Percentiles rank a stretch among this genome's conserved stretches.
These are phyloP conservation scores for Holotrichia oblita DNA, from an alignment of 1,140 invertebrate species.

Conservation along the genomic window DNA sequence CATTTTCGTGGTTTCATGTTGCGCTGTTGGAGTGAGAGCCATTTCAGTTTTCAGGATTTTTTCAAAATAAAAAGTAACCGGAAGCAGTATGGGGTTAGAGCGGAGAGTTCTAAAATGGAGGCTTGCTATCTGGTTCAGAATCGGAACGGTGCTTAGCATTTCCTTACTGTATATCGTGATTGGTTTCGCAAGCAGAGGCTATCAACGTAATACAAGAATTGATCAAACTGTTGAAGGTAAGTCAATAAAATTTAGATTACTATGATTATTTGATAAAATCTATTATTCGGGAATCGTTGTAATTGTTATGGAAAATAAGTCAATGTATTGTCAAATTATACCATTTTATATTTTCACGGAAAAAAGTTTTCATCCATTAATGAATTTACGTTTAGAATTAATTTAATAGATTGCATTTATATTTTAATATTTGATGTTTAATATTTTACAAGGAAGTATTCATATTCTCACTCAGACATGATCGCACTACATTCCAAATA, in stretches of 20 bases:
- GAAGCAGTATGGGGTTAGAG: background rate
- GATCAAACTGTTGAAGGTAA: background rate
- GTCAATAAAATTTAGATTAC: background rate
- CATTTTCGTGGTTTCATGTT: constrained; percentile 26
- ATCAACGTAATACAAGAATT: background rate
- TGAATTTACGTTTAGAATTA: no score
- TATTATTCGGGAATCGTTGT: no score
- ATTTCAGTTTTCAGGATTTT: constrained; percentile 26
- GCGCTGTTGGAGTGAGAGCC: constrained; percentile 18
- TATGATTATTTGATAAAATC: background rate
- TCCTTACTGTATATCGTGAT: constrained; percentile 1
- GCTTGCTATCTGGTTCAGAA: constrained; percentile 27
- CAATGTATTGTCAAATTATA: no score
- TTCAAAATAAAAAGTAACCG: background rate
- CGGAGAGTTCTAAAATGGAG: background rate
- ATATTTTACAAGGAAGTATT: no score
- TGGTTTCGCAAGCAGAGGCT: background rate
- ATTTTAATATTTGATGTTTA: no score
- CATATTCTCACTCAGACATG: no score
- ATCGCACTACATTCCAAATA: no score
- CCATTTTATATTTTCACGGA: no score
- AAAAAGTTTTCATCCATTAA: no score
- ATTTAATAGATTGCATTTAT: no score
- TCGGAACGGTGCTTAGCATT: constrained; percentile 32
- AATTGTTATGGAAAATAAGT: no score